Evolutionary conservation across 2,113 vertebrate species (phyloP), one percentile per base, ranked within the genome.

Genomic region (Falcunculus frontatus): DNA sequence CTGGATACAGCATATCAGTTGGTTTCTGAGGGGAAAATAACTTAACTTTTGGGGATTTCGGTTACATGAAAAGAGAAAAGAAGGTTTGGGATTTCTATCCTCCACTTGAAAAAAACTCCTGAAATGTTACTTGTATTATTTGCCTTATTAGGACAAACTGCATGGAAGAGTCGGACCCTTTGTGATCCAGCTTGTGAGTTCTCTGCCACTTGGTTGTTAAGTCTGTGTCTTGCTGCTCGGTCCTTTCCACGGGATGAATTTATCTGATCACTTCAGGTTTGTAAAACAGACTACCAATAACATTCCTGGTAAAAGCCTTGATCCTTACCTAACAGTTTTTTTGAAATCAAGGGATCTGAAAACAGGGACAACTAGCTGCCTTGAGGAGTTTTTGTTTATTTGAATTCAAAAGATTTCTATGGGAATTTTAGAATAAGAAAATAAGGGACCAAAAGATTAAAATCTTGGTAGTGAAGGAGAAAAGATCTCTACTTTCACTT

Each of bases 1-100:
- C 35, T 91, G 73, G 94, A 81, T 70, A 35, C 49, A 93, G 77
- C 17, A 15, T 53, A 93, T 72, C 82, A 87, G 39, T 87, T 93
- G 33, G 42, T 93, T 97, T 84, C 69, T 93, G n/a, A 59, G 46
- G 46, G 96, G 55, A 80, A 96, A 97, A 84, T 59, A 96, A 81
- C 46, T 92, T 89, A 47, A 82, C 57, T 97, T 95, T 56, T n/a
- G 77, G 68, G 11, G 62, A 62, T 73, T 57, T 91, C 35, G 90
- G 59, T 75, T 76, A 53, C 21, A 81, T 21, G 17, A 30, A 83
- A 83, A 87, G 17, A 44, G 32, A 83, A 91, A 83, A 90, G 25
- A 89, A 77, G 10, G 10, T 8, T 81, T 82, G 59, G 37, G 41
- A 92, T 81, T 85, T 79, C 56, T 90, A 70, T 69, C 44, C 59